phyloP scores from a whole-genome alignment of 30 jellyfish, hydroid and myxozoan genomes.

The Hydractinia echinata region DNA sequence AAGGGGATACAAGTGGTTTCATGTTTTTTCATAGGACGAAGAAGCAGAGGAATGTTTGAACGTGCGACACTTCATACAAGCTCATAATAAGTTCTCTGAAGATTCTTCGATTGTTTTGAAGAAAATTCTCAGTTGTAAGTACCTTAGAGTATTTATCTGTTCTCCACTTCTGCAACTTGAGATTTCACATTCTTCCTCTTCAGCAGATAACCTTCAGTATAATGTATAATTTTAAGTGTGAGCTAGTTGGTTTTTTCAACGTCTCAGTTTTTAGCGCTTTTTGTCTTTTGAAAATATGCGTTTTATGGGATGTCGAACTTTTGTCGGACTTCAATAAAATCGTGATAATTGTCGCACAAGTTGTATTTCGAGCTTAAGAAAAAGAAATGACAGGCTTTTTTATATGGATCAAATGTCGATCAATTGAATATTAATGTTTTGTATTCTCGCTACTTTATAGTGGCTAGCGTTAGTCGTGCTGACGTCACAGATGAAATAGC shows the following conservation, averaged over 20 bases:
- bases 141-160: not conserved
- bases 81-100: constrained; percentile 82
- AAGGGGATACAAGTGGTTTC: too few species aligned
- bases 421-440: not conserved
- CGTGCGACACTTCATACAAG: constrained; percentile 70
- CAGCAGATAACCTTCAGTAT: not conserved
- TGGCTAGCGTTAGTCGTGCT: constrained; percentile 36
- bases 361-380: too few species aligned
- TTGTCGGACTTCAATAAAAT: too few species aligned
- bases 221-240: not conserved
- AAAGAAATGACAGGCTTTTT: not conserved
- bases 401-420: not conserved
- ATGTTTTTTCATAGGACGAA: constrained; percentile 57
- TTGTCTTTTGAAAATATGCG: too few species aligned
- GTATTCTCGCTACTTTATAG: not conserved
- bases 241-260: too few species aligned
- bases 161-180: not conserved
- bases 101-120: constrained; percentile 74
- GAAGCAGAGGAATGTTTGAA: constrained; percentile 84
- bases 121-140: constrained; percentile 50
- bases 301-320: too few species aligned
- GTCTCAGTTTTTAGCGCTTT: too few species aligned
- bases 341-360: too few species aligned
- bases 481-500: constrained; percentile 39
- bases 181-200: not conserved